phyloP scores from a whole-genome alignment of 2,113 vertebrate genomes.

The Otolemur garnettii region DNA sequence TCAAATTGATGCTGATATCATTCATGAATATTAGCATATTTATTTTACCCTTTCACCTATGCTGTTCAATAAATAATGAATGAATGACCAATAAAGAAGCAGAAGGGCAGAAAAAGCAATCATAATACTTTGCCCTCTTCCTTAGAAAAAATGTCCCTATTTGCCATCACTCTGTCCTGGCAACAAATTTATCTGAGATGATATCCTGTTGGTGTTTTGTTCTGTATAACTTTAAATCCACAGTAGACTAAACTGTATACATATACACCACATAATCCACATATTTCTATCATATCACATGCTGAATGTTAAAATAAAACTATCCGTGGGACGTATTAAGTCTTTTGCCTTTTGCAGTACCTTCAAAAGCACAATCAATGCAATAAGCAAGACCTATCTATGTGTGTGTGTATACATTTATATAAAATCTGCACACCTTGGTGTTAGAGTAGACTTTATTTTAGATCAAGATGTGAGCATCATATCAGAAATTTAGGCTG shows the following conservation, averaged over 20 bases:
- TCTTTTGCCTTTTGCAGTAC: background rate
- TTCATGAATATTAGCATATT: slow-evolving; percentile 26
- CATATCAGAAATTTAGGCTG: background rate
- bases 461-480: background rate
- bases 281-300: background rate
- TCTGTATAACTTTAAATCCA: background rate
- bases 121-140: background rate
- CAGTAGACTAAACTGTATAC: background rate
- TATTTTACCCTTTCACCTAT: slow-evolving; percentile 1
- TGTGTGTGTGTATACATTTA: background rate
- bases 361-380: background rate
- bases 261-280: background rate
- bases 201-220: background rate
- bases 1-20: background rate
- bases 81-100: background rate
- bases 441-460: background rate
- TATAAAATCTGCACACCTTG: background rate
- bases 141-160: background rate
- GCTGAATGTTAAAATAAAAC: background rate
- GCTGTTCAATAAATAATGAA: background rate
- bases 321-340: background rate
- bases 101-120: background rate
- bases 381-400: background rate
- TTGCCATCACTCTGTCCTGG: background rate
- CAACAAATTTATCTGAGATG: background rate